Evolutionary conservation across 2,113 vertebrate genomes (phyloP), one percentile per base, ranked within the genome.

Genomic region (Cromileptes altivelis): DNA sequence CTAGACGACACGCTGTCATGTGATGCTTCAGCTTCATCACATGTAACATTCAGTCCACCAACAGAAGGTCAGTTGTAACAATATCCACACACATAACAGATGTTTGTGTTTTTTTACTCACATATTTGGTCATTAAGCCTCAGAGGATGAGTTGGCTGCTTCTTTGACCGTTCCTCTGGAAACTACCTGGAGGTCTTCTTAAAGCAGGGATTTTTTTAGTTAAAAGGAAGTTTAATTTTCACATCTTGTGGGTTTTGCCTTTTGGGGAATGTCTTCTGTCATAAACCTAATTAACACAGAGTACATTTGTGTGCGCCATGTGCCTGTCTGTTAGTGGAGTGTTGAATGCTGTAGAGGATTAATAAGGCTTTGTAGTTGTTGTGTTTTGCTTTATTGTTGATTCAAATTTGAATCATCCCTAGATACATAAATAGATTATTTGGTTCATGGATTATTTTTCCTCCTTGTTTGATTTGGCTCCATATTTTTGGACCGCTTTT

Each of bases 21-120:
- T 91, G 92, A 93, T 55, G 27, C 78, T 63, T 70, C 30, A 33
- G 75, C 42, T 23, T 58, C 6, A 58, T 88, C 85, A 87, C 84
- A 88, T 88, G 84, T 60, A 55, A 50, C 85, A 18, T 73, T 53
- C 62, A 19, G 71, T 52, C 78, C 65, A 15, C 37, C 67, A 65
- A 61, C 67, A 42, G 40, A 14, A 62, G 74, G 78, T 50, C 60
- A 12, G 60, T 68, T 69, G 33, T 73, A 72, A 17, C 55, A 79
- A 68, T 62, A 55, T 71, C 58, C 5, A 15, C 58, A 78, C 78
- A 87, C 78, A 70, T 65, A 65, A 49, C 56, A 64, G 23, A 83
- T 52, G 21, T 42, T 56, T 15, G 14, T 33, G 56, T 27, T 74
- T 18, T 11, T 30, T 6, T 15, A 30, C 23, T 75, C 19, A 1